Evolutionary conservation across 2,888 invertebrate genomes (phyloP).

Genomic region (Matsumyia berberina): DNA sequence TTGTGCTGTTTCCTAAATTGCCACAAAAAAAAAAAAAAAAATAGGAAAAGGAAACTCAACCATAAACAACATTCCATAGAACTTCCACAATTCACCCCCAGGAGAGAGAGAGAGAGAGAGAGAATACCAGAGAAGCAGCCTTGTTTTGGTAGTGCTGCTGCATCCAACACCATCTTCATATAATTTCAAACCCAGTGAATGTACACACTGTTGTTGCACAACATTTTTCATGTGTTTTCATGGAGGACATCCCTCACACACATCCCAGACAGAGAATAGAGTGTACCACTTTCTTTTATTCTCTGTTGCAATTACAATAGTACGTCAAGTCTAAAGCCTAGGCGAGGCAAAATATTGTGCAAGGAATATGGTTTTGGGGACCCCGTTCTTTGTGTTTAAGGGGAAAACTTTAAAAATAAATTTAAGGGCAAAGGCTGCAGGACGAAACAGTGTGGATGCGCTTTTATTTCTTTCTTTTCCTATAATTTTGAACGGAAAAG

Average conservation of each 20-base stretch:
- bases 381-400: conserved; percentile 35
- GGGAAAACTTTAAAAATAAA: conserved; percentile 52
- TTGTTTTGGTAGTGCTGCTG: conserved; percentile 37
- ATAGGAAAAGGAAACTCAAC: conserved; percentile 15
- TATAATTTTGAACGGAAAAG: conserved; percentile 9
- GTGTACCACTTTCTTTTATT: conserved; percentile 13
- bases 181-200: conserved; percentile 44
- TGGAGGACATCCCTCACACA: background rate
- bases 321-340: conserved; percentile 38
- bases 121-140: background rate
- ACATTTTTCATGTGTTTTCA: conserved; percentile 50
- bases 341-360: conserved; percentile 1
- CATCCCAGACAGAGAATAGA: conserved; percentile 27
- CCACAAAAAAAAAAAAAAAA: conserved; percentile 19
- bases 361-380: conserved; percentile 31
- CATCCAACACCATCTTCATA: conserved; percentile 55
- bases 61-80: conserved; percentile 24
- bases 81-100: conserved; percentile 26
- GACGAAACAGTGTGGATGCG: background rate
- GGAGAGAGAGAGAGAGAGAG: background rate
- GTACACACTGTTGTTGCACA: conserved; percentile 39
- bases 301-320: conserved; percentile 30
- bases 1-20: conserved; percentile 24
- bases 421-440: background rate
- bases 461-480: background rate